Evolutionary conservation across 2,888 invertebrate species (phyloP), one percentile per base, ranked within the genome.

Genomic region (Kuschelorhynchus macadamiae): DNA sequence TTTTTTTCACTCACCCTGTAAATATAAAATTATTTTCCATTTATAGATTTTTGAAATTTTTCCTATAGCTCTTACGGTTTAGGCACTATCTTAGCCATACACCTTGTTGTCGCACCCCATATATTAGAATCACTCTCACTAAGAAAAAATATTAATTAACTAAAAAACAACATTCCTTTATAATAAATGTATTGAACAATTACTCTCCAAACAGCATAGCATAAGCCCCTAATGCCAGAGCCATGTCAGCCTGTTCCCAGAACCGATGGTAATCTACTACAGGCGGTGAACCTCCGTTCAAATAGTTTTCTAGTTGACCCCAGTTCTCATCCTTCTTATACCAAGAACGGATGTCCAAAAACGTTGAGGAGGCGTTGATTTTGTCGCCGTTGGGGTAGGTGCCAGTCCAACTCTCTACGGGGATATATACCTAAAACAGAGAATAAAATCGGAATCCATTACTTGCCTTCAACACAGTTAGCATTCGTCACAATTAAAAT

Each of bases 221-320:
- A 47, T 75, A 75, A 33, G 74, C 67, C 33, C 74, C 75, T 16
- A 69, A 25, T 1, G 74, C 74, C 11, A 75, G 41, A 11, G 74
- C 75, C 47, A 74, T 60, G 46, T 75, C 75, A 16, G 74, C 67
- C 42, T 75, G 74, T 44, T 73, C 71, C 73, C 74, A 75, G 61
- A 75, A 75, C 16, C 74, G 65, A 47, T 75, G 74, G 57, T 75
- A 75, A 12, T 63, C 69, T 18, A 75, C 72, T 2, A 55, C 68
- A 4, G 75, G 75, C 11, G 62, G 62, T 8, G 72, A 32, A 1
- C 75, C 75, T 20, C 75, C 75, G 21, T 72, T 74, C 41, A 75
- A 59, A 39, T 70, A 72, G 18, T 56, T 21, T 49, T 75, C 70
- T 12, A 75, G 67, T 57, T 74, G 71, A 9, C 55, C 14, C 65